A percentile compares a stretch with the other conserved stretches of the same genome.
Conservation (phyloP, 1,140 invertebrate species). For the Diuraphis noxia region DNA sequence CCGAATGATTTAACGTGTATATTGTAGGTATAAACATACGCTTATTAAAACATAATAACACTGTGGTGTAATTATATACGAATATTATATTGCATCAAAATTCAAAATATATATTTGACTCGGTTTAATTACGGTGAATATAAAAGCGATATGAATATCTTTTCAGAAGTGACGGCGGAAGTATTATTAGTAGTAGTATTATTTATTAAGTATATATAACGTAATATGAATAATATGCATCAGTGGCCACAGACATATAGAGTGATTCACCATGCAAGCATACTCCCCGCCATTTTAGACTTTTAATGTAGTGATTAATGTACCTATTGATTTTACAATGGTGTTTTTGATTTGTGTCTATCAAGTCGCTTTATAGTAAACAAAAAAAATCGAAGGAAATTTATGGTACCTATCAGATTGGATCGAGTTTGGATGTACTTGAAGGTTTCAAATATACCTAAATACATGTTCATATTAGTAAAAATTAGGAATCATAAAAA, state of each 20-base stretch:
- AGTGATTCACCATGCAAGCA: background rate
- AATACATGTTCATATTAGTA: too few species aligned
- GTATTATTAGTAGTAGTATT: background rate
- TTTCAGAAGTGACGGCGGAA: background rate
- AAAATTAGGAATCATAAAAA: too few species aligned
- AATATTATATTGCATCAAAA: conserved; percentile 4
- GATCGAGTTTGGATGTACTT: too few species aligned
- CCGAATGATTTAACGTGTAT: background rate
- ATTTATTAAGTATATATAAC: background rate
- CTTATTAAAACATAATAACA: background rate
- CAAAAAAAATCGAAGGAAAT: too few species aligned
- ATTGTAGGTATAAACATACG: background rate
- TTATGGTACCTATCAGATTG: too few species aligned
- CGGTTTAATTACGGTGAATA: background rate
- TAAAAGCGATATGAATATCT: background rate
- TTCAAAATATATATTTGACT: conserved; percentile 12
- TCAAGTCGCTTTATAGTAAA: too few species aligned
- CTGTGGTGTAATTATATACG: background rate
- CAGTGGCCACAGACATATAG: background rate
- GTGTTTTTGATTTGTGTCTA: background rate
- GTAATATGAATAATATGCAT: background rate
- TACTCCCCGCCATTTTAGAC: background rate
- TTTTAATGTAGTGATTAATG: background rate
- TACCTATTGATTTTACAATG: background rate
- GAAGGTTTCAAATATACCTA: too few species aligned